These are phyloP conservation scores for Rachycentron canadum DNA, from an alignment of 2,797 vertebrate species.

Conservation along the genomic window DNA sequence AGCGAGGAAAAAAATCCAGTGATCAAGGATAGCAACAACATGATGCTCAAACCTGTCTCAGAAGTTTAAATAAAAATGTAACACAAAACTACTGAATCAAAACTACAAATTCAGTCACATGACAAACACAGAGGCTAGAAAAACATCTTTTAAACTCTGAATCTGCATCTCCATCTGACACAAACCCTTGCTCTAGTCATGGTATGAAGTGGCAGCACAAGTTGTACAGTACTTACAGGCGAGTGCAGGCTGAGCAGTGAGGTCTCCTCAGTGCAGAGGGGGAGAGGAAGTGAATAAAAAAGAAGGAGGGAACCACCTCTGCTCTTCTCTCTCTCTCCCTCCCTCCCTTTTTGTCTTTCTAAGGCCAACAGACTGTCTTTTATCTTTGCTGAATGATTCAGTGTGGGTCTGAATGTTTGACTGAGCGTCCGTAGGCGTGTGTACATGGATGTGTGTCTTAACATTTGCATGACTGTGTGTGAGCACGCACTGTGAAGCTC, in stretches of 20 bases:
- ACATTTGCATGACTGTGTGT: slow-evolving; percentile 28
- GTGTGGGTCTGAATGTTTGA: slow-evolving; percentile 70
- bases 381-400: slow-evolving; percentile 79
- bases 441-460: slow-evolving; percentile 32
- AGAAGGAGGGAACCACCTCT: slow-evolving; percentile 70
- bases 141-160: neutral
- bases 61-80: neutral
- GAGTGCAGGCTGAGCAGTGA: slow-evolving; percentile 63
- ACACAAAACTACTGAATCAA: neutral
- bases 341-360: slow-evolving; percentile 60
- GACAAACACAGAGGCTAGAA: neutral
- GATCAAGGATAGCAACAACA: slow-evolving; percentile 9
- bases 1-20: slow-evolving; percentile 8
- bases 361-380: slow-evolving; percentile 78
- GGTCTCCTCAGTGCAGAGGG: slow-evolving; percentile 67
- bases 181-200: neutral
- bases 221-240: slow-evolving; percentile 81
- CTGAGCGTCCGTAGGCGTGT: slow-evolving; percentile 61
- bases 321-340: slow-evolving; percentile 61
- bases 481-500: slow-evolving; percentile 73
- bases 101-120: neutral
- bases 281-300: slow-evolving; percentile 77
- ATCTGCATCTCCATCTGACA: slow-evolving; percentile 6
- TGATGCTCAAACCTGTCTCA: slow-evolving; percentile 1
- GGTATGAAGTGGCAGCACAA: slow-evolving; percentile 43